A percentile compares a stretch with the other conserved stretches of the same genome.
phyloP scores from a whole-genome alignment of 2,113 vertebrate genomes.

The Ictalurus furcatus region DNA sequence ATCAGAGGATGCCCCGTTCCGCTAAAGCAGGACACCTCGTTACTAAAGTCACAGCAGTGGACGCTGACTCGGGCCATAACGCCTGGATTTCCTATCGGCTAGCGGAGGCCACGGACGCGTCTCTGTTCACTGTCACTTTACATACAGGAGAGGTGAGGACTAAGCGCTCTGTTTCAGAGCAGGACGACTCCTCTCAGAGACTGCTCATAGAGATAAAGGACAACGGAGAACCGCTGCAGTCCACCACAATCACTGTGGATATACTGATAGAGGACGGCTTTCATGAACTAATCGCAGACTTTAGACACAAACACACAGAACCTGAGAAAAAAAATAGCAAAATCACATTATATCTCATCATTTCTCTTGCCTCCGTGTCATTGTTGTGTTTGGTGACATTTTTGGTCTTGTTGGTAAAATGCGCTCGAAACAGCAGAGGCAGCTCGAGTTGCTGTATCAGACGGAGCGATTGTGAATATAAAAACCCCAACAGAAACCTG shows the following conservation, averaged over 20 bases:
- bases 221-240: constrained; percentile 78
- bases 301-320: constrained; percentile 43
- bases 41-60: constrained; percentile 84
- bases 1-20: constrained; percentile 75
- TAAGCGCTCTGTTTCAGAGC: constrained; percentile 72
- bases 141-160: constrained; percentile 83
- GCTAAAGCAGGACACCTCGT: constrained; percentile 78
- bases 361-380: constrained; percentile 67
- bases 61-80: constrained; percentile 83
- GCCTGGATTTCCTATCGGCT: constrained; percentile 81
- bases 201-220: constrained; percentile 79
- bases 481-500: constrained; percentile 70
- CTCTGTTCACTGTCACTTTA: constrained; percentile 75
- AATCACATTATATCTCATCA: constrained; percentile 81
- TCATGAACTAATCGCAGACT: constrained; percentile 57
- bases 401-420: constrained; percentile 55
- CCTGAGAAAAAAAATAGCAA: constrained; percentile 56
- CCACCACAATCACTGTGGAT: constrained; percentile 73
- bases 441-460: constrained; percentile 67
- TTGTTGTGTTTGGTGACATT: constrained; percentile 54
- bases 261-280: constrained; percentile 58
- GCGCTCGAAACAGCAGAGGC: constrained; percentile 51
- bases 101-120: constrained; percentile 74
- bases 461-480: constrained; percentile 49
- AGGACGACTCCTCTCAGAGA: constrained; percentile 72